A percentile compares a stretch with the other conserved stretches of the same genome.
Evolutionary conservation across 2,113 vertebrate species (phyloP).

Genomic region (Cygnus atratus): DNA sequence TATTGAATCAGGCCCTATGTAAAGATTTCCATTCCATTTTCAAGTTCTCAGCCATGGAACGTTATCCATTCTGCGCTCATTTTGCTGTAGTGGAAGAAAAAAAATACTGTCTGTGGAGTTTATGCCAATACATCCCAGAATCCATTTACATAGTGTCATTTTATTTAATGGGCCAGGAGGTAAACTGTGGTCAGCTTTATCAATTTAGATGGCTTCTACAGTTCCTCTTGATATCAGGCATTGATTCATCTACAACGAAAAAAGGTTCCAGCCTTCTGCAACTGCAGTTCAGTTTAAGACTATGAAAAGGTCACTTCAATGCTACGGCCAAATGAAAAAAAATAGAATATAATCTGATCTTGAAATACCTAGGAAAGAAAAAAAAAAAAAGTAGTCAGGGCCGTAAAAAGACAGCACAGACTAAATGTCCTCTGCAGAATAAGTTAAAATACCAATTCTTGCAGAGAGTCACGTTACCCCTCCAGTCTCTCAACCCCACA

Average conservation of each 20-base stretch:
- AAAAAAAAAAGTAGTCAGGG: neutral
- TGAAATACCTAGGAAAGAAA: neutral
- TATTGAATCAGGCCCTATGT: constrained; percentile 33
- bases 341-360: neutral
- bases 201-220: constrained; percentile 1
- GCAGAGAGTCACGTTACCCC: neutral
- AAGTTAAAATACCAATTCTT: neutral
- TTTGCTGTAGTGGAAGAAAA: constrained; percentile 13
- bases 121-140: constrained; percentile 18
- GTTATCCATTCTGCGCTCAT: neutral
- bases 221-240: neutral
- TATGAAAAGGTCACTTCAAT: constrained; percentile 48
- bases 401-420: constrained; percentile 36
- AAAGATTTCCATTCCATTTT: constrained; percentile 60
- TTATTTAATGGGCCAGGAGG: constrained; percentile 18
- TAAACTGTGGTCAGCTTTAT: constrained; percentile 22
- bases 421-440: neutral
- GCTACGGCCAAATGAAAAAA: neutral
- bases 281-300: constrained; percentile 51
- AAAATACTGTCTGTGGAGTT: neutral
- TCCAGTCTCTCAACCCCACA: neutral
- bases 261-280: constrained; percentile 16
- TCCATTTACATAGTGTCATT: constrained; percentile 27
- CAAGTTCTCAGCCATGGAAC: constrained; percentile 20
- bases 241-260: neutral